Percentiles rank a stretch among this genome's conserved stretches.
Conservation (phyloP, 2,888 invertebrate genomes). For the Lingula anatina region DNA sequence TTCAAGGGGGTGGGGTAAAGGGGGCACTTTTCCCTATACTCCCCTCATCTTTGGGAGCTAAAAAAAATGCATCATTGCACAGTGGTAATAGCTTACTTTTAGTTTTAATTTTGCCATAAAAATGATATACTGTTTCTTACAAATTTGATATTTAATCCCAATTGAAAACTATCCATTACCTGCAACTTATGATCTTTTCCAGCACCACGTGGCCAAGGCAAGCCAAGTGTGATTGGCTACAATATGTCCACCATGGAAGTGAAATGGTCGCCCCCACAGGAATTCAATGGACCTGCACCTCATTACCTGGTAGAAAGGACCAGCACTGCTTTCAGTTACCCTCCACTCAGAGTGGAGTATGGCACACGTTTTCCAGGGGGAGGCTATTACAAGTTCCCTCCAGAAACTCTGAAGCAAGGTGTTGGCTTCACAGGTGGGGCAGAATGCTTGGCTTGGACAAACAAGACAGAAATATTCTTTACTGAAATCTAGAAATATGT, state of each 20-base stretch:
- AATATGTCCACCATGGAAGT: slow-evolving; percentile 41
- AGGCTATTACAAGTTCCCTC: slow-evolving; percentile 44
- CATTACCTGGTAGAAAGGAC: slow-evolving; percentile 40
- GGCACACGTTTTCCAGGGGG: slow-evolving; percentile 47
- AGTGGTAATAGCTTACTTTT: too few species aligned
- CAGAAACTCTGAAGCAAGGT: slow-evolving; percentile 39
- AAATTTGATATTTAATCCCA: too few species aligned
- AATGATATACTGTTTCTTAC: too few species aligned
- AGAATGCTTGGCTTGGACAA: too few species aligned
- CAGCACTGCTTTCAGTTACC: slow-evolving; percentile 39
- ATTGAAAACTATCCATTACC: too few species aligned
- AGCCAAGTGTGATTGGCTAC: slow-evolving; percentile 28
- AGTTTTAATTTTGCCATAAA: too few species aligned
- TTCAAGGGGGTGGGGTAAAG: too few species aligned
- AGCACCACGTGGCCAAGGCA: slow-evolving; percentile 36
- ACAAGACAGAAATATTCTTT: too few species aligned
- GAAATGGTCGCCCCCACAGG: slow-evolving; percentile 35
- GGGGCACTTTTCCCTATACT: too few species aligned
- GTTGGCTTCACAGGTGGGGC: slow-evolving; percentile 47
- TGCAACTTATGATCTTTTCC: slow-evolving; percentile 6
- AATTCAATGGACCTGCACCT: slow-evolving; percentile 42
- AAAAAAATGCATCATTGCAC: too few species aligned
- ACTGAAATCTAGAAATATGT: too few species aligned
- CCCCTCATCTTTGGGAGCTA: too few species aligned
- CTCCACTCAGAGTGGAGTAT: slow-evolving; percentile 35